Base-by-base conservation (phyloP, 1,140 invertebrate species). In the Brachionus asplanchnoidis region DNA sequence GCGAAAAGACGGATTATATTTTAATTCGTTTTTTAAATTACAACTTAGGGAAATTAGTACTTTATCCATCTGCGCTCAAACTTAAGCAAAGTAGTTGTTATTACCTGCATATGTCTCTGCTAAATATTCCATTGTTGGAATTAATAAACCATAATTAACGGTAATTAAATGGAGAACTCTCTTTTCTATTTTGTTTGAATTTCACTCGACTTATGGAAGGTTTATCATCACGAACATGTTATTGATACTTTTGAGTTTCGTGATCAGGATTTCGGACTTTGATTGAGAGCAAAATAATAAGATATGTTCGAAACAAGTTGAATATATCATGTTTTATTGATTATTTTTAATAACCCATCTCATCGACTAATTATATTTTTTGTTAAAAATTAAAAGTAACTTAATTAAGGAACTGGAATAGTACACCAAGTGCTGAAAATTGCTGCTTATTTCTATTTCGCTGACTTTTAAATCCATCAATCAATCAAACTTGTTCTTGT, bases 121-220 rank as follows among this genome's bases (percentile, higher is more conserved):
- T 77, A 23, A 50, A 50, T 77, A 40, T 12, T 73, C 36, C 40
- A 42, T 42, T 40, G n/a, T 40, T 73, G 36, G 17, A 73, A 73
- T 77, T 77, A 77, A 46, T 77, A 50, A 77, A 77, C 73, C 73
- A 77, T 77, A 77, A 77, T 77, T 77, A 77, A 77, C 73, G 44
- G 73, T 77, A 77, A 77, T 77, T 77, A 77, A 77, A 77, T 77
- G 42, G 42, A 77, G 20, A 77, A 77, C 23, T 77, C 42, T 26
- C 32, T 46, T 42, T 11, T 73, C 17, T 40, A 40, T 60, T 60
- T 20, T 8, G 17, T 56, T 60, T 60, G 9, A 11, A 60, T 60
- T 60, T 9, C 53, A 60, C 53, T 73, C 68, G 73, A 77, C 40
- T 77, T 50, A 50, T 26, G n/a, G 26, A 70, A 70, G 44, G 44